Evolutionary conservation across 2,797 vertebrate genomes (phyloP), one percentile per base, ranked within the genome.

Genomic region (Anisognathus igniventris): DNA sequence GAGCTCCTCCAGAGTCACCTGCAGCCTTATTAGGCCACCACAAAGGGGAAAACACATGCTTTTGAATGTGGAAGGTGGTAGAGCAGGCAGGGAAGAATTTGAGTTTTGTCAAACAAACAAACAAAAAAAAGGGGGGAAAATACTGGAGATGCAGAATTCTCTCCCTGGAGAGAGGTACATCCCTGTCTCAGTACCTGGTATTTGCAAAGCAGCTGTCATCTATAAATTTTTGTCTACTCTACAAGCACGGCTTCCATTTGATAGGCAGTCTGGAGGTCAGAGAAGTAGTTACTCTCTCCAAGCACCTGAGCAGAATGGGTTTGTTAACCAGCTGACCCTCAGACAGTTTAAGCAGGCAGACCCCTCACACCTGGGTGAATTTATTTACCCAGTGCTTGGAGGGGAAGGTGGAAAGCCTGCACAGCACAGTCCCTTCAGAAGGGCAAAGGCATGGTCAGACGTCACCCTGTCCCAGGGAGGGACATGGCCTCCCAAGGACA

Each of bases 301-400:
- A 40, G 35, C 5, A 71, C 11, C 6, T 0, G 0, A n/a, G 31
- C 3, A 84, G 39, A 47, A 67, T 33, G 22, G 7, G 39, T 56
- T 44, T 62, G 44, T 45, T 40, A 33, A 31, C 14, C 37, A 48
- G 40, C 6, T 47, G 45, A 83, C 22, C 10, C 44, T 31, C 23
- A 53, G 25, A 20, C 12, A 48, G 20, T 22, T 48, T 45, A 44
- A 67, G 35, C 23, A 61, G 20, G 24, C 53, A 71, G 18, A 47
- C 16, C 42, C 21, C 18, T 19, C 23, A 9, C 0, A 0, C 1
- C 24, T 24, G 60, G 9, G 12, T 19, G 8, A 21, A 47, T 42
- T n/a, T 54, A n/a, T 35, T 40, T 8, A 51, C 6, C 19, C 66
- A 23, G 10, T 2, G 9, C 45, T 39, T 18, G 28, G 22, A 82